Conservation (phyloP, 2,888 invertebrate species). For the Drosophila koepferae region DNA sequence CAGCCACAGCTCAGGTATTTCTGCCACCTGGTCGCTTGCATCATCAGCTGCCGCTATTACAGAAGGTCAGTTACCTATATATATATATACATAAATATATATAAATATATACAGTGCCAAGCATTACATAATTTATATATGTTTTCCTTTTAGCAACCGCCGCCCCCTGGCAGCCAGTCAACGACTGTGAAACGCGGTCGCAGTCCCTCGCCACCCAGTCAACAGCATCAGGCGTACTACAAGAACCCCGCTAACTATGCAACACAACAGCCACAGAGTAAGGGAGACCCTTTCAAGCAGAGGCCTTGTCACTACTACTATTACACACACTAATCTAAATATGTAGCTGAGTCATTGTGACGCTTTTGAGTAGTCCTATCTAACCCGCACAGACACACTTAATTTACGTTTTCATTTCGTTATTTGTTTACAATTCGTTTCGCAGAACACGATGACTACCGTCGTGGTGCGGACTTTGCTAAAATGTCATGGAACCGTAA, state of each 20-base stretch:
- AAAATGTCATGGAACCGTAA: conserved; percentile 95
- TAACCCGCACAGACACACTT: conserved; percentile 69
- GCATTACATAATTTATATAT: neutral
- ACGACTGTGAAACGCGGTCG: conserved; percentile 86
- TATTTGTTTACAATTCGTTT: conserved; percentile 77
- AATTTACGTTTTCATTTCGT: conserved; percentile 79
- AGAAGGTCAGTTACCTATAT: conserved; percentile 67
- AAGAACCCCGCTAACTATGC: conserved; percentile 81
- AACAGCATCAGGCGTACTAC: conserved; percentile 82
- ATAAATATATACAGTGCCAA: neutral
- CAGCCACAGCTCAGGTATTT: conserved; percentile 89
- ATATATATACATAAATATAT: no score
- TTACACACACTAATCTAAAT: conserved; percentile 6
- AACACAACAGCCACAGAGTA: conserved; percentile 82
- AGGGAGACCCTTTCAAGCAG: conserved; percentile 42
- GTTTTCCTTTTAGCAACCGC: conserved; percentile 56
- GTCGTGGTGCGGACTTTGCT: conserved; percentile 92
- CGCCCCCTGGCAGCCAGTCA: conserved; percentile 77
- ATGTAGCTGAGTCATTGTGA: conserved; percentile 12
- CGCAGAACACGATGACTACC: conserved; percentile 91
- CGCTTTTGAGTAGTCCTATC: conserved; percentile 38
- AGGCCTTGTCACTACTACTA: neutral
- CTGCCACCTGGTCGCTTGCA: conserved; percentile 86
- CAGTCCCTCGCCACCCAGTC: conserved; percentile 87
- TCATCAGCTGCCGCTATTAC: conserved; percentile 80